Conservation (phyloP, 2,113 vertebrate species). For the Collichthys lucidus region DNA sequence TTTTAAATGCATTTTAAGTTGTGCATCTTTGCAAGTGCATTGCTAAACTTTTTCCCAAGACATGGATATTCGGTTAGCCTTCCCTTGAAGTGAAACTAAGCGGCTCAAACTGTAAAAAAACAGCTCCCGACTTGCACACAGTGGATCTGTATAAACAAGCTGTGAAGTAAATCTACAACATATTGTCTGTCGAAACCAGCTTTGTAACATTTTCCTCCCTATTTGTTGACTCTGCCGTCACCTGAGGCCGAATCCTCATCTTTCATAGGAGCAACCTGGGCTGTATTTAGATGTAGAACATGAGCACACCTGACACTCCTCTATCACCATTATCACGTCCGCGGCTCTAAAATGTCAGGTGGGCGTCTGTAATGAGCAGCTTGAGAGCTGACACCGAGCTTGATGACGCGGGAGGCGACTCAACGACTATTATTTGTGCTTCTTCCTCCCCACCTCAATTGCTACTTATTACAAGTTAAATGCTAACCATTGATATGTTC, state of each 20-base stretch:
- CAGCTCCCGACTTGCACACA: not conserved
- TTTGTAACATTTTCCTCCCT: not conserved
- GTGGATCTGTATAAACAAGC: not conserved
- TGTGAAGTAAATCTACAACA: not conserved
- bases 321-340: conserved; percentile 1
- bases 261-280: not conserved
- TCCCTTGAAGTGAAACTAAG: not conserved
- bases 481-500: conserved; percentile 34
- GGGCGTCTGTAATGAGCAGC: conserved; percentile 1
- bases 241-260: not conserved
- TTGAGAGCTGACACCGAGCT: not conserved
- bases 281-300: not conserved
- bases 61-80: not conserved
- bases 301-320: conserved; percentile 4
- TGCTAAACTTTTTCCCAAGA: not conserved
- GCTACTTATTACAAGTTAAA: conserved; percentile 50
- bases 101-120: not conserved
- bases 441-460: conserved; percentile 19
- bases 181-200: not conserved
- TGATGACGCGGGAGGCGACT: conserved; percentile 21
- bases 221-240: not conserved
- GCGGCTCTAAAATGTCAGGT: conserved; percentile 23
- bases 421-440: conserved; percentile 25
- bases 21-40: not conserved
- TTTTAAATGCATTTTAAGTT: not conserved